phyloP scores from a whole-genome alignment of 2,888 invertebrate genomes.

The Argyresthia goedartella region DNA sequence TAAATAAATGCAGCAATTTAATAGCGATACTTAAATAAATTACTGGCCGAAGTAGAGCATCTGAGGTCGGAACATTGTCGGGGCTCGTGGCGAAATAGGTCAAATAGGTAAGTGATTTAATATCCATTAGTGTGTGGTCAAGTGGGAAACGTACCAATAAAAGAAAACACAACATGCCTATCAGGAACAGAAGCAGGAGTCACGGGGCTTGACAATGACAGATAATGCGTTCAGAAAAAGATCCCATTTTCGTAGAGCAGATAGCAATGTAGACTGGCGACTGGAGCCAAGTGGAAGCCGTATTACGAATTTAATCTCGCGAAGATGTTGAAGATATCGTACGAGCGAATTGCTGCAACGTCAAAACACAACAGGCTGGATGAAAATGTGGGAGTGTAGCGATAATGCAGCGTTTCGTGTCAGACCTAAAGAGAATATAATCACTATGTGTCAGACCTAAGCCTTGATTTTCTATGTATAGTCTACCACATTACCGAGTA shows the following conservation, averaged over 20 bases:
- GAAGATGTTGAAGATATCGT: slow-evolving; percentile 55
- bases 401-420: neutral
- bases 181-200: slow-evolving; percentile 53
- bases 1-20: no score
- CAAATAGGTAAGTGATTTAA: slow-evolving; percentile 1
- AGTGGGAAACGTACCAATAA: slow-evolving; percentile 36
- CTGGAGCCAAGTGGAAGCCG: slow-evolving; percentile 40
- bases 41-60: no score
- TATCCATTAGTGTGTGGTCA: slow-evolving; percentile 4
- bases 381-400: neutral
- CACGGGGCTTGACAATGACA: slow-evolving; percentile 54
- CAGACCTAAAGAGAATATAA: no score
- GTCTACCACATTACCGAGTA: no score
- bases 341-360: slow-evolving; percentile 51
- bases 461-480: no score
- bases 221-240: slow-evolving; percentile 57
- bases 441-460: no score
- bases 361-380: neutral
- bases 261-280: slow-evolving; percentile 1
- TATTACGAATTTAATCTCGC: slow-evolving; percentile 67
- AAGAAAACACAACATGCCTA: slow-evolving; percentile 49
- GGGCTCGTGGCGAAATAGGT: neutral
- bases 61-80: no score
- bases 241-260: slow-evolving; percentile 45
- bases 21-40: no score